A percentile compares a stretch with the other conserved stretches of the same genome.
Conservation (phyloP, 92 coral and sea anemone genomes). For the Porites rus region DNA sequence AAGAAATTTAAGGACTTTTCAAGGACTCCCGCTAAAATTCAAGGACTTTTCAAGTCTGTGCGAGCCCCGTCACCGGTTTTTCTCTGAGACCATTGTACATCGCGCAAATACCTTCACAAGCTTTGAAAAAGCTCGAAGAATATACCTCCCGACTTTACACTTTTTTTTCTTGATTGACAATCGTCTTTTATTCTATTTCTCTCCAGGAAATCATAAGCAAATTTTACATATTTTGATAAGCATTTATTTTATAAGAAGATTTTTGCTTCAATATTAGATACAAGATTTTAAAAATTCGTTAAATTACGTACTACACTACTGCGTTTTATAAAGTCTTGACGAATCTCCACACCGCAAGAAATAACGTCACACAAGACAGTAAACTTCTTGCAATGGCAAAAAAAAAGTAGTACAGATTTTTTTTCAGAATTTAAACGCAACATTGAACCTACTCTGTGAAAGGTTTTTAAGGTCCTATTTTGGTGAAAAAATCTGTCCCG, state of each 20-base stretch:
- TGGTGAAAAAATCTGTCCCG: too few relatives aligned
- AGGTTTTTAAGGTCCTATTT: too few relatives aligned
- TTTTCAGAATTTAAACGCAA: too few relatives aligned
- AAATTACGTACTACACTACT: not conserved
- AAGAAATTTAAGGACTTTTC: too few relatives aligned
- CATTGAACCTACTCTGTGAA: too few relatives aligned
- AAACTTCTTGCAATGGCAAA: slow-evolving; percentile 75
- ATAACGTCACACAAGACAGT: slow-evolving; percentile 81
- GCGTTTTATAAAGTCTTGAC: slow-evolving; percentile 58
- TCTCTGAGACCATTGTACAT: too few relatives aligned
- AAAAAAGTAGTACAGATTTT: not conserved
- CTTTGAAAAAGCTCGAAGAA: not conserved
- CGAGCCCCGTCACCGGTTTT: too few relatives aligned
- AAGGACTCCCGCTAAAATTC: too few relatives aligned
- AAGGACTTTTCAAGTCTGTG: too few relatives aligned
- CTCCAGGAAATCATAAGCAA: not conserved
- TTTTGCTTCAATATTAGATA: not conserved
- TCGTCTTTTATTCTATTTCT: not conserved
- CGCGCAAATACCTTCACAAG: too few relatives aligned
- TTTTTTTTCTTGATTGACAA: not conserved
- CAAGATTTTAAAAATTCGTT: not conserved
- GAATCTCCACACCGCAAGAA: slow-evolving; percentile 94
- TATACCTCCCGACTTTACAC: not conserved
- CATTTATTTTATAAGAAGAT: not conserved
- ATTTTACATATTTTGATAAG: not conserved